These are phyloP conservation scores for Rhyacichthys aspro DNA, from an alignment of 2,797 vertebrate species.

Conservation along the genomic window DNA sequence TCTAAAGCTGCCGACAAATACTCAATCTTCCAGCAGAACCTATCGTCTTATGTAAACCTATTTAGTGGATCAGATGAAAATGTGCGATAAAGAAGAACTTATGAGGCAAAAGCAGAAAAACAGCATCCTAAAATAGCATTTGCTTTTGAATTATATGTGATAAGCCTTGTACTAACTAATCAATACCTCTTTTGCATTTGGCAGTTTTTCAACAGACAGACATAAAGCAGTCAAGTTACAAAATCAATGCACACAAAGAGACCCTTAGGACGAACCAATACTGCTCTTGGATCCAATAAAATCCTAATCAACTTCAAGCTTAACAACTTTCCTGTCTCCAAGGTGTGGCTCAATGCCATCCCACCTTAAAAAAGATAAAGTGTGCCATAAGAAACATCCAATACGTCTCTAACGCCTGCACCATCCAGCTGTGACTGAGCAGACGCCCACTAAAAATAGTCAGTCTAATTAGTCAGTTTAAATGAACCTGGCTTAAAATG, in stretches of 20 bases:
- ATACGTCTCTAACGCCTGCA: constrained; percentile 15
- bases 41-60: neutral
- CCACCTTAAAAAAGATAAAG: constrained; percentile 14
- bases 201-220: constrained; percentile 27
- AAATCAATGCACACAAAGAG: constrained; percentile 46
- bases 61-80: too few relatives aligned
- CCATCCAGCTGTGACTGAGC: constrained; percentile 10
- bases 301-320: constrained; percentile 47
- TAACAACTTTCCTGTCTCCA: constrained; percentile 28
- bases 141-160: constrained; percentile 18
- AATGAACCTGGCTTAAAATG: constrained; percentile 59
- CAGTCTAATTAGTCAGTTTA: constrained; percentile 55
- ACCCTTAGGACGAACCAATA: constrained; percentile 45
- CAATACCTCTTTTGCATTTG: constrained; percentile 22
- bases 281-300: constrained; percentile 32
- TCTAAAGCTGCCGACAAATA: constrained; percentile 17
- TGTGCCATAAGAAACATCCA: constrained; percentile 1
- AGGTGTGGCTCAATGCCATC: constrained; percentile 24
- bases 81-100: neutral
- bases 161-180: constrained; percentile 24
- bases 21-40: neutral
- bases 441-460: constrained; percentile 45
- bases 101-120: neutral
- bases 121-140: neutral
- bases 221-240: constrained; percentile 23